A percentile compares a stretch with the other conserved stretches of the same genome.
These are phyloP conservation scores for Chymomyza fuscimana DNA, from an alignment of 2,888 invertebrate species.

Conservation along the genomic window DNA sequence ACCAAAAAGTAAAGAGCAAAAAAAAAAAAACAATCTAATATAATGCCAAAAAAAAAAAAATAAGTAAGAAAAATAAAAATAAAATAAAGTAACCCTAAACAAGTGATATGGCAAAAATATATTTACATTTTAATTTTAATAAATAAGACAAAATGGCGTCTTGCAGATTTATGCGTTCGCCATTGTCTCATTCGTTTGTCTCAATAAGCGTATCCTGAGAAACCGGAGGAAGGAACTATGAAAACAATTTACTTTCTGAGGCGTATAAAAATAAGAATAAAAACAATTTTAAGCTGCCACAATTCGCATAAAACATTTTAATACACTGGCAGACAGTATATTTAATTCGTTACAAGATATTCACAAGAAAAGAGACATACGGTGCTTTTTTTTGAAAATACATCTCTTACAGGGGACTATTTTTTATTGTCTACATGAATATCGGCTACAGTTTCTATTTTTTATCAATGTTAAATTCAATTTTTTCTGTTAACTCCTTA, in stretches of 20 bases:
- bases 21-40: background rate
- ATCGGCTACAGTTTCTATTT: no score
- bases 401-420: no score
- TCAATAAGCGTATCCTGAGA: constrained; percentile 52
- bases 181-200: constrained; percentile 33
- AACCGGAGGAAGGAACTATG: background rate
- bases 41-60: background rate
- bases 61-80: no score
- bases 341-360: background rate
- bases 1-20: background rate
- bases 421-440: no score
- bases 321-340: background rate
- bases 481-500: no score
- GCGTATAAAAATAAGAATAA: constrained; percentile 14
- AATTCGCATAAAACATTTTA: background rate
- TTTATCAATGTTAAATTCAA: no score
- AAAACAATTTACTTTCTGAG: constrained; percentile 56
- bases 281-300: background rate
- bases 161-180: constrained; percentile 56
- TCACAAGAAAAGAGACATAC: no score
- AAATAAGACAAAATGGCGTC: constrained; percentile 74
- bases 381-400: no score
- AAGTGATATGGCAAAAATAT: background rate
- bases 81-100: background rate
- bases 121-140: constrained; percentile 72